Base-by-base conservation (phyloP, 1,140 invertebrate genomes). In the Capitella teleta region DNA sequence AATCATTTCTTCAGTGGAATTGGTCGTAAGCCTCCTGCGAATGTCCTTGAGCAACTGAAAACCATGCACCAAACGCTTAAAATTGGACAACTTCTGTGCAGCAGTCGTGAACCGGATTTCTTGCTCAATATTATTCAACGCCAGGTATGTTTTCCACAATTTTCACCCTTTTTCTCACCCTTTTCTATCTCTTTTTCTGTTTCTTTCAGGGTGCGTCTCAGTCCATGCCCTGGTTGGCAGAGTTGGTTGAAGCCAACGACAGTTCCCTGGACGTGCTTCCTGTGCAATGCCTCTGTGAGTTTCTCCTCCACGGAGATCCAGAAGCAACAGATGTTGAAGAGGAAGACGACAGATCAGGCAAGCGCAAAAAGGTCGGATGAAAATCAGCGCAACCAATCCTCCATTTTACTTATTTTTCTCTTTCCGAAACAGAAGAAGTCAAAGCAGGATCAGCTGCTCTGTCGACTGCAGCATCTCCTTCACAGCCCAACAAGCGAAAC, bases 201-300 rank as follows among this genome's bases (percentile, higher is more conserved):
- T 0, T 53, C 43, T 47, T 47, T 18, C 61, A 78, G 67, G 77
- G 77, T 53, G 83, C 87, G 10, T 84, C 82, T 18, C 86, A 88
- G 54, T 87, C 91, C 19, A 94, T 97, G 89, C 89, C 92, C 3
- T 97, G 92, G 92, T 74, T 98, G 30, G 88, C 90, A 12, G 89
- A 94, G 66, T 72, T 98, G 26, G 87, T 98, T 12, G 85, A 92
- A 56, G 89, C 85, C 55, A 88, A 85, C 58, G 88, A 93, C 61
- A 82, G 86, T 2, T 85, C 86, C n/a, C 75, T 77, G 50, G 80
- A 84, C 61, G 84, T 90, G 51, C 70, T 97, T 6, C 92, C 92
- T 0, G 89, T 96, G 21, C 91, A 95, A 61, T 95, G 92, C 71
- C 76, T 97, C 5, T 96, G 92, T 74, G 92, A 96, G 71, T 96